These are phyloP conservation scores for Nasonia longicornis DNA, from an alignment of 1,140 invertebrate species.

Conservation along the genomic window DNA sequence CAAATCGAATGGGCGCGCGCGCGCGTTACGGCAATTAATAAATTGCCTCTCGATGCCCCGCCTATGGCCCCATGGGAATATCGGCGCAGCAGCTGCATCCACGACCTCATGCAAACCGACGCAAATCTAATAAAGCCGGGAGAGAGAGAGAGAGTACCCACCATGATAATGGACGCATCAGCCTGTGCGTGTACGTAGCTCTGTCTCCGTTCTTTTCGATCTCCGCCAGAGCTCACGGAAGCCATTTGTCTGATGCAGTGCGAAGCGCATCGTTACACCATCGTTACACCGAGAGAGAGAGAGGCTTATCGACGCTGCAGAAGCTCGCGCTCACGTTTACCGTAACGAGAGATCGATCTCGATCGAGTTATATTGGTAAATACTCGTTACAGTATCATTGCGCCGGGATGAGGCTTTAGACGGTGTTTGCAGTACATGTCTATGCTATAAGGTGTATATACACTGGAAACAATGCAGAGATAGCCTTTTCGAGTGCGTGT, in stretches of 20 bases:
- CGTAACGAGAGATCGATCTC: slow-evolving; percentile 34
- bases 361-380: slow-evolving; percentile 33
- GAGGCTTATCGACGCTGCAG: background rate
- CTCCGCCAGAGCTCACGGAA: slow-evolving; percentile 32
- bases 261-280: background rate
- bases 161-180: slow-evolving; percentile 15
- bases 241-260: slow-evolving; percentile 22
- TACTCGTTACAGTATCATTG: slow-evolving; percentile 25
- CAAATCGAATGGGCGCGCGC: slow-evolving; percentile 16
- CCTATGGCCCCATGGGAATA: slow-evolving; percentile 30
- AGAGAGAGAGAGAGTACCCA: no score
- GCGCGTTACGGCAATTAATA: slow-evolving; percentile 46
- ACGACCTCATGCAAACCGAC: background rate
- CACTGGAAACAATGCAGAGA: background rate
- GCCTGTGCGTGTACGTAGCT: background rate
- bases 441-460: background rate
- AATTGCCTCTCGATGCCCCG: slow-evolving; percentile 33
- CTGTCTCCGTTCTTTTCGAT: slow-evolving; percentile 31
- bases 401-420: background rate
- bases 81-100: background rate
- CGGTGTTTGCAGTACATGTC: background rate
- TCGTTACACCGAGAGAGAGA: background rate
- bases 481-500: background rate
- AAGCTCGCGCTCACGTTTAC: slow-evolving; percentile 4
- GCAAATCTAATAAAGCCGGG: background rate